These are phyloP conservation scores for Telmatherina bonti DNA, from an alignment of 2,797 vertebrate species.

Conservation along the genomic window DNA sequence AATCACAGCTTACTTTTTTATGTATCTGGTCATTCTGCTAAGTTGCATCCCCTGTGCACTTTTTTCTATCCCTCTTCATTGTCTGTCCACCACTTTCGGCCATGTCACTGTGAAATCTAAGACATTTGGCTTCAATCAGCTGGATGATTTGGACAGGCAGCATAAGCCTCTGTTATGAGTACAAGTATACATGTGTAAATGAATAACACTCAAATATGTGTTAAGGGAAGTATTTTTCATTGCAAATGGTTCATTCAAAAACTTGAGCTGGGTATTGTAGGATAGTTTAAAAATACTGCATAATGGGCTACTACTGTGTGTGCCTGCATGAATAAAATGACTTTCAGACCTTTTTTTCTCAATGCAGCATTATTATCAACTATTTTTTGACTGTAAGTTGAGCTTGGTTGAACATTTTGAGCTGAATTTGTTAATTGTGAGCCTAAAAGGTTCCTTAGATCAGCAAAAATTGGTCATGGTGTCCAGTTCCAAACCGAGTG, in stretches of 20 bases:
- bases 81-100: background rate
- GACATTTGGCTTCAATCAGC: conserved; percentile 73
- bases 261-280: conserved; percentile 64
- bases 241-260: conserved; percentile 69
- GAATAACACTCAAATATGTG: too few relatives aligned
- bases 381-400: background rate
- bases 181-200: too few relatives aligned
- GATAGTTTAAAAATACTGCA: conserved; percentile 57
- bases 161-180: conserved; percentile 47
- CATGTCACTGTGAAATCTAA: conserved; percentile 17
- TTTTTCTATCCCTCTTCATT: conserved; percentile 1
- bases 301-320: conserved; percentile 47
- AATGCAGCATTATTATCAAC: background rate
- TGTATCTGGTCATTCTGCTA: conserved; percentile 20
- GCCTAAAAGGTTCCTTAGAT: conserved; percentile 7
- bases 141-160: conserved; percentile 44
- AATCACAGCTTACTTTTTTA: conserved; percentile 2
- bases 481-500: conserved; percentile 7
- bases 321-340: background rate
- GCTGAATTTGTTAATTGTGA: conserved; percentile 1
- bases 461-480: conserved; percentile 1
- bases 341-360: background rate
- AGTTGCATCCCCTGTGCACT: background rate
- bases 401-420: background rate
- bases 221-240: conserved; percentile 29